These are phyloP conservation scores for Typhlichthys eigenmanni DNA, from an alignment of 2,797 vertebrate species.

Conservation along the genomic window DNA sequence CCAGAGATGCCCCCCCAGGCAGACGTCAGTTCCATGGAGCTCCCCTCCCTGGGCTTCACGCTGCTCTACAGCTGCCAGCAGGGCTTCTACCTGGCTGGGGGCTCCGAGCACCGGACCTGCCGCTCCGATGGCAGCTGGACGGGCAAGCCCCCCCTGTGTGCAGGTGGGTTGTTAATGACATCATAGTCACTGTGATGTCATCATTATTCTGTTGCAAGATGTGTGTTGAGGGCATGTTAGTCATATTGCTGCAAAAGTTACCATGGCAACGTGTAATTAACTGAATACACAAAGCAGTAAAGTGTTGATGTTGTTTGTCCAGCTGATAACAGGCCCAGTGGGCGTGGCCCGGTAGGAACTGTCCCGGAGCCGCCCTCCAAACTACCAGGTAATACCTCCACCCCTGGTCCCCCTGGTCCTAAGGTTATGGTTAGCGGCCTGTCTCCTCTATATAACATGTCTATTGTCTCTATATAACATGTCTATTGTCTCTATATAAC, in stretches of 20 bases:
- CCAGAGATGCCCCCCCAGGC: conserved; percentile 91
- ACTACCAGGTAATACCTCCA: conserved; percentile 78
- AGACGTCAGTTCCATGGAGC: conserved; percentile 91
- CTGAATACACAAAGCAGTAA: neutral
- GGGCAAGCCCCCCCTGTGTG: conserved; percentile 90
- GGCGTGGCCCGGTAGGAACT: conserved; percentile 26
- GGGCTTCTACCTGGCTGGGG: conserved; percentile 92
- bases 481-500: too few species aligned
- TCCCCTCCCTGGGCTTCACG: conserved; percentile 96
- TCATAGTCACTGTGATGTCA: too few species aligned
- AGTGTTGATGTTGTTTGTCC: conserved; percentile 23
- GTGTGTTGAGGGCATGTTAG: too few species aligned
- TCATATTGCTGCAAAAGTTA: conserved; percentile 1
- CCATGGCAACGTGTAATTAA: conserved; percentile 42
- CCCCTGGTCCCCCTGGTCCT: neutral
- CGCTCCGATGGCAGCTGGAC: conserved; percentile 97
- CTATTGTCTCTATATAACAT: too few species aligned
- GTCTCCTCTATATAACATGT: too few species aligned
- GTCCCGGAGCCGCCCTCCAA: conserved; percentile 85
- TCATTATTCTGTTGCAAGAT: too few species aligned
- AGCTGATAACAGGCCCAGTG: conserved; percentile 93
- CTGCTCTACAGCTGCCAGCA: conserved; percentile 96
- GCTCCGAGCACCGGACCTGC: conserved; percentile 97
- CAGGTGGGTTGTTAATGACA: conserved; percentile 74
- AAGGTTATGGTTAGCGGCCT: too few species aligned